Base-by-base conservation (phyloP, 2,888 invertebrate genomes). In the Drosophila recens region DNA sequence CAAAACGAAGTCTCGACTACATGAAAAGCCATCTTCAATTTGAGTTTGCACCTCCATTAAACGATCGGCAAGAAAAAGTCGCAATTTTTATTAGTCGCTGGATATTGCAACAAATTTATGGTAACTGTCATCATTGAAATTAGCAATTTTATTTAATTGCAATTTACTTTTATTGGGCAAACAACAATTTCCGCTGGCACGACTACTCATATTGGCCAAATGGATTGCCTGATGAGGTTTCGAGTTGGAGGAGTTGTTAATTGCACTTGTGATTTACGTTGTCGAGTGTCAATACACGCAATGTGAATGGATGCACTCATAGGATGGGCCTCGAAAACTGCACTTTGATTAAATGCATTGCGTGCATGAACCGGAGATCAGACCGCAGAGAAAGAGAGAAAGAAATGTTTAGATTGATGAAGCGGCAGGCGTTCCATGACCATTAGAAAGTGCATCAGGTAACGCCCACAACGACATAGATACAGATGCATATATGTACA, bases 261-360 rank as follows among this genome's bases (percentile, higher is more conserved):
- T 87, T 90, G 87, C 87, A 71, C 70, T 68, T 80, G 90, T 89
- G 90, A 87, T 87, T 87, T 90, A 90, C 90, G 90, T 82, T 77
- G 71, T 67, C 76, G 75, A 74, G 69, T 90, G 84, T 88, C 89
- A 86, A 86, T 79, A 67, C 85, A 89, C 88, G 87, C 89, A 87
- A 84, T 67, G 67, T 67, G 70, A 73, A 59, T 72, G 66, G 46
- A 67, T 46, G 63, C 59, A 62, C 43, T 56, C 46, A 57, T 51
- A 30, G 33, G 34, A 42, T 75, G 54, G 46, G 20, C 20, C 45
- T 46, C n/a, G 13, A n/a, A 45, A 61, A 49, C 49, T 58, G 30
- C 52, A 71, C 63, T 67, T 82, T 85, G 88, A 79, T 80, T 82
- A 72, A 82, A 80, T 77, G 58, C 68, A 46, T 80, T 83, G 87